phyloP scores from a whole-genome alignment of 2,888 invertebrate species.

The Calameuta filiformis region DNA sequence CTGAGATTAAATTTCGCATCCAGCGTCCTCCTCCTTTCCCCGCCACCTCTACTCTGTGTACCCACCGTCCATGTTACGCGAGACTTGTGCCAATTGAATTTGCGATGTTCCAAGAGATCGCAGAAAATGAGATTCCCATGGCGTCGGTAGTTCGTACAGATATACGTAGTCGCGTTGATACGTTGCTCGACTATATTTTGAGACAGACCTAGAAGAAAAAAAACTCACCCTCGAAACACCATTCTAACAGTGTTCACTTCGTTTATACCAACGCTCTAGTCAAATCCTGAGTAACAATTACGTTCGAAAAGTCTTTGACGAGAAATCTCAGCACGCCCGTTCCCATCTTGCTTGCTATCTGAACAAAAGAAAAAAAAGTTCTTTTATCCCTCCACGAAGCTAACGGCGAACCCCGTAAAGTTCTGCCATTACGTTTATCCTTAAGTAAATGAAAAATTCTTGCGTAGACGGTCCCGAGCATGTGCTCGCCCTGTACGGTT shows the following conservation, averaged over 20 bases:
- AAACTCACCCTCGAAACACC: not conserved
- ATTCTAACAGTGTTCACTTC: not conserved
- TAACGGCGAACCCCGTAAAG: not conserved
- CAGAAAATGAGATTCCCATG: constrained; percentile 26
- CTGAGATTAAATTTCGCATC: not conserved
- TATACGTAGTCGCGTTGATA: not conserved
- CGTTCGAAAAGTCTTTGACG: not conserved
- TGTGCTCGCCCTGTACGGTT: not conserved
- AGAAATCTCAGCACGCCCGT: not conserved
- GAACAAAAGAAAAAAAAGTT: not conserved
- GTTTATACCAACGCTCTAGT: not conserved
- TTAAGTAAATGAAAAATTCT: not conserved
- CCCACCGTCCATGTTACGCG: not conserved
- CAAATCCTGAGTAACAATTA: not conserved
- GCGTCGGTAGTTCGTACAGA: constrained; percentile 3
- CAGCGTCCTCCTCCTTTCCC: constrained; percentile 3
- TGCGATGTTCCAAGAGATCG: constrained; percentile 31
- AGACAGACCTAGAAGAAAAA: not conserved
- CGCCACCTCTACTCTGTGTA: not conserved
- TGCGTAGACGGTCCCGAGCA: not conserved
- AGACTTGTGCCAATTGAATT: constrained; percentile 19
- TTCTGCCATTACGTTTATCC: not conserved
- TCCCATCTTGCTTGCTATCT: not conserved
- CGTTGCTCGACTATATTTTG: not conserved
- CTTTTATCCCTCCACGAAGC: not conserved